These are phyloP conservation scores for Platycheirus rosarum DNA, from an alignment of 2,888 invertebrate genomes.

Conservation along the genomic window DNA sequence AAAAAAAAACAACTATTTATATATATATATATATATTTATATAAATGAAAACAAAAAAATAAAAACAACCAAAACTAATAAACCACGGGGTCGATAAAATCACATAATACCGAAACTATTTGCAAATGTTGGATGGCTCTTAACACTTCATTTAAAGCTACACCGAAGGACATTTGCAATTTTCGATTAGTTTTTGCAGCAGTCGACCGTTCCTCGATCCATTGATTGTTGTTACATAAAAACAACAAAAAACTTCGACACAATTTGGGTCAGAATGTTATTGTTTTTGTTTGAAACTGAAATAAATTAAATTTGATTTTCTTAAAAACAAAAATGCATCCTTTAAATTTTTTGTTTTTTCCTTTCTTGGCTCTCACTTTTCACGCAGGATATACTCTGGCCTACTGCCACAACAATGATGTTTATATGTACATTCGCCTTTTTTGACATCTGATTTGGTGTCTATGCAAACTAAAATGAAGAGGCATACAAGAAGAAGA, in stretches of 20 bases:
- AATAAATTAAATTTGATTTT: conserved; percentile 27
- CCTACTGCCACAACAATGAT: conserved; percentile 67
- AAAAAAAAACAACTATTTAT: not conserved
- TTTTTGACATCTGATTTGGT: conserved; percentile 62
- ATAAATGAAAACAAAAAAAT: conserved; percentile 4
- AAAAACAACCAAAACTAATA: too few species aligned
- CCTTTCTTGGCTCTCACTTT: conserved; percentile 29
- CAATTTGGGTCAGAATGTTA: conserved; percentile 35
- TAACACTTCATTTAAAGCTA: conserved; percentile 63
- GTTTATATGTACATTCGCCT: conserved; percentile 66
- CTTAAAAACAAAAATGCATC: conserved; percentile 15
- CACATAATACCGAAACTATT: conserved; percentile 61
- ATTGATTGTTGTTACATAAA: conserved; percentile 55
- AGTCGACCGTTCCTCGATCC: conserved; percentile 33
- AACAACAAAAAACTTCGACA: not conserved
- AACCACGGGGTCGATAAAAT: conserved; percentile 4
- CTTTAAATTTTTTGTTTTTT: conserved; percentile 14
- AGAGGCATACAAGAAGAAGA: conserved; percentile 36
- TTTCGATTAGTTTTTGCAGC: conserved; percentile 43
- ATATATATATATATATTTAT: too few species aligned
- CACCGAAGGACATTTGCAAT: conserved; percentile 61
- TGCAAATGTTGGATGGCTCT: conserved; percentile 46
- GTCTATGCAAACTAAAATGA: conserved; percentile 35
- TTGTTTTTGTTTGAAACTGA: conserved; percentile 19
- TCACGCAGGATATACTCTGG: conserved; percentile 37